phyloP scores from a whole-genome alignment of 2,888 invertebrate species.

The Nysson spinosus region DNA sequence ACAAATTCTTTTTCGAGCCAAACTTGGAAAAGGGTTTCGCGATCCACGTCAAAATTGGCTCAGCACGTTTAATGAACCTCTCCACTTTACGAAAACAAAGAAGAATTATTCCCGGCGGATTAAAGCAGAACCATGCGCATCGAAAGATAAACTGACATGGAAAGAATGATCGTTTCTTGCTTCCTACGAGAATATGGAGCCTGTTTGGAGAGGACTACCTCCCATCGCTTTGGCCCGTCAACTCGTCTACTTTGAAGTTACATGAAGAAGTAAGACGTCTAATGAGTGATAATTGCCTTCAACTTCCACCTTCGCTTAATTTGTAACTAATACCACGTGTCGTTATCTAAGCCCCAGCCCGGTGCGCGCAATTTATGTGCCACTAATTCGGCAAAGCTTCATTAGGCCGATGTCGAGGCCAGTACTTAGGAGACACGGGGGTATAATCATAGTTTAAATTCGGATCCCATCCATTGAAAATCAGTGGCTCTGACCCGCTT shows the following conservation, averaged over 20 bases:
- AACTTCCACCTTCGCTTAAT: constrained; percentile 18
- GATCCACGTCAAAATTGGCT: neutral
- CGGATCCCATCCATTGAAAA: constrained; percentile 77
- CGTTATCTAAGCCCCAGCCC: constrained; percentile 46
- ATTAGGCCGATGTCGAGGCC: constrained; percentile 73
- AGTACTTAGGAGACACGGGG: constrained; percentile 73
- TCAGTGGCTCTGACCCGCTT: constrained; percentile 75
- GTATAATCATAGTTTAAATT: constrained; percentile 77
- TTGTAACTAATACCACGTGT: constrained; percentile 33
- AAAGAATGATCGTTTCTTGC: too few species aligned
- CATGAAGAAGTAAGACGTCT: neutral
- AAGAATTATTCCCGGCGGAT: too few species aligned
- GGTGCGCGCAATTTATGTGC: constrained; percentile 71
- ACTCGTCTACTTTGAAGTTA: too few species aligned
- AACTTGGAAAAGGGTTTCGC: neutral
- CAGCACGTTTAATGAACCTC: too few species aligned
- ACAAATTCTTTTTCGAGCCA: constrained; percentile 1
- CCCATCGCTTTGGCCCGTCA: too few species aligned
- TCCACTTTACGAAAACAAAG: too few species aligned
- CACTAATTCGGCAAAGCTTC: constrained; percentile 77
- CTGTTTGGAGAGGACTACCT: too few species aligned
- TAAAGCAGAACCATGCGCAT: too few species aligned
- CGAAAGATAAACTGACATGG: too few species aligned
- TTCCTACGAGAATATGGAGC: too few species aligned
- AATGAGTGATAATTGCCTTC: constrained; percentile 28